Conservation (phyloP, 1,140 invertebrate genomes). For the Cherax quadricarinatus region DNA sequence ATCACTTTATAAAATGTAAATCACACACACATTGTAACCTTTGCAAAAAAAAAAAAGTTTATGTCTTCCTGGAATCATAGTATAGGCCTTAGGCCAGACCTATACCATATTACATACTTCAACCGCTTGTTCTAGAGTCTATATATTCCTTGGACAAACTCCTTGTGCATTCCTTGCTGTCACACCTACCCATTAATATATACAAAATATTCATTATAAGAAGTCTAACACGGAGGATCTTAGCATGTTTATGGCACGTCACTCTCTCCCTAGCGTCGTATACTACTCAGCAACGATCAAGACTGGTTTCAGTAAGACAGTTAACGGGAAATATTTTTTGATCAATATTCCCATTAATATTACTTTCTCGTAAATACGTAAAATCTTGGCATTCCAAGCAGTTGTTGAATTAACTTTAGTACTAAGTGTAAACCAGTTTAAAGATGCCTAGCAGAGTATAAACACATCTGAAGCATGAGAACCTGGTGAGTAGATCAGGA, state of each 20-base stretch:
- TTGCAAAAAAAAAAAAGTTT: too few species aligned
- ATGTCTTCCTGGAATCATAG: too few species aligned
- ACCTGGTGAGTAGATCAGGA: too few species aligned
- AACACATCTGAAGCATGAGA: background rate
- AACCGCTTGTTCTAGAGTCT: too few species aligned
- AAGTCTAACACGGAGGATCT: background rate
- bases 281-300: background rate
- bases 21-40: too few species aligned
- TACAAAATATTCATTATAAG: background rate
- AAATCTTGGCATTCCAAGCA: background rate
- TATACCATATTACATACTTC: too few species aligned
- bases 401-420: background rate
- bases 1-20: too few species aligned
- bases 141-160: too few species aligned
- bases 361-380: background rate
- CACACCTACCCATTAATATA: too few species aligned
- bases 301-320: background rate
- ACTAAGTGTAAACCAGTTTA: background rate
- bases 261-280: background rate
- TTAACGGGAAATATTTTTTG: background rate
- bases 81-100: too few species aligned
- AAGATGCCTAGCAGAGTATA: background rate
- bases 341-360: background rate
- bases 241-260: background rate
- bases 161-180: too few species aligned